Evolutionary conservation across 2,113 vertebrate genomes (phyloP).

Genomic region (cattle (Bos taurus)): DNA sequence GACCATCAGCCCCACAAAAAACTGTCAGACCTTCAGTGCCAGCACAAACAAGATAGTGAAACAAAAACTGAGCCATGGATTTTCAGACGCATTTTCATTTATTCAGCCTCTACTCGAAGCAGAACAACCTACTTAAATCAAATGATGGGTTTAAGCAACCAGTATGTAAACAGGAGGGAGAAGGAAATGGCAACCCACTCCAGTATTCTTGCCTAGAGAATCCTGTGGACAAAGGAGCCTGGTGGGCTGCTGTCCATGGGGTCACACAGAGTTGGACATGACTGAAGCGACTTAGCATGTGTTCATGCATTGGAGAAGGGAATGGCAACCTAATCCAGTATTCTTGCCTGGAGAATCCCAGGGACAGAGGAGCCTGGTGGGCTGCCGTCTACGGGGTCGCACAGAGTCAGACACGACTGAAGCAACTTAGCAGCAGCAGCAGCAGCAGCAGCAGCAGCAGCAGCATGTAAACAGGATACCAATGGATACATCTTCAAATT

Average conservation of each 20-base stretch:
- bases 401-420: not conserved
- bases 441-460: not conserved
- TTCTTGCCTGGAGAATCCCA: not conserved
- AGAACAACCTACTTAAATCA: not conserved
- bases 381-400: not conserved
- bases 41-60: not conserved
- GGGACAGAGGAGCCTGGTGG: not conserved
- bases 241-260: not conserved
- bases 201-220: not conserved
- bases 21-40: not conserved
- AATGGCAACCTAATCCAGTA: not conserved
- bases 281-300: not conserved
- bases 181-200: not conserved
- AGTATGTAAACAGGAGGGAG: not conserved
- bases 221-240: not conserved
- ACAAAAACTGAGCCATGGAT: not conserved
- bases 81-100: not conserved
- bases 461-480: not conserved
- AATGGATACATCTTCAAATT: not conserved
- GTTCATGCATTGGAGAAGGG: not conserved
- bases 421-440: not conserved
- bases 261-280: fast-evolving
- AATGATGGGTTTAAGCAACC: not conserved
- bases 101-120: not conserved
- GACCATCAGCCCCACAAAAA: not conserved